Conservation (phyloP, 2,888 invertebrate genomes). For the Hirtodrosophila cameraria region DNA sequence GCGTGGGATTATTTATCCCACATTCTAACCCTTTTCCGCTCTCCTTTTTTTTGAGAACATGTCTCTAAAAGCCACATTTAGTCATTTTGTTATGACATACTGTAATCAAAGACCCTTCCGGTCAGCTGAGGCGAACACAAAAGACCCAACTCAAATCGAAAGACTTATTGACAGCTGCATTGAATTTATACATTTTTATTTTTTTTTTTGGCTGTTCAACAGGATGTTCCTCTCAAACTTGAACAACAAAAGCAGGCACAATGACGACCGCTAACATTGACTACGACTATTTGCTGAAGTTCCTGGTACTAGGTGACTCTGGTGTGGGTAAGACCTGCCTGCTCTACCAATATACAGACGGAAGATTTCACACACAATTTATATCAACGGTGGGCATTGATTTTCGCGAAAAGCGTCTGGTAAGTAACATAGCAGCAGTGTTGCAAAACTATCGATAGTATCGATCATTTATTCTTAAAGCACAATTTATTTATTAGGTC, state of each 20-base stretch:
- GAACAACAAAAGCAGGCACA: slow-evolving; percentile 23
- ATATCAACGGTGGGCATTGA: slow-evolving; percentile 99
- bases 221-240: slow-evolving; percentile 33
- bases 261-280: slow-evolving; percentile 79
- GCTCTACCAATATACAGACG: slow-evolving; percentile 97
- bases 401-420: slow-evolving; percentile 97
- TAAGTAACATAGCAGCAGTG: slow-evolving; percentile 85
- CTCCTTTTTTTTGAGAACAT: not conserved
- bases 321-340: slow-evolving; percentile 99
- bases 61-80: too few relatives aligned
- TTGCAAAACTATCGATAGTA: too few relatives aligned
- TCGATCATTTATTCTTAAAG: too few relatives aligned
- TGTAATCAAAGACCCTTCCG: not conserved
- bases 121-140: slow-evolving; percentile 1
- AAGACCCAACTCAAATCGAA: slow-evolving; percentile 15
- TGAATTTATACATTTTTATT: too few relatives aligned
- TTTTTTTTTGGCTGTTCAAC: not conserved
- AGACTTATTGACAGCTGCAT: slow-evolving; percentile 14
- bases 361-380: slow-evolving; percentile 95
- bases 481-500: too few relatives aligned
- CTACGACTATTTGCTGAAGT: slow-evolving; percentile 85
- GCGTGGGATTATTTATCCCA: too few relatives aligned
- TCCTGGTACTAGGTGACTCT: slow-evolving; percentile 97
- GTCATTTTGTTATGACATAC: too few relatives aligned
- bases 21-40: not conserved